phyloP scores from a whole-genome alignment of 2,888 invertebrate species.

The Homarus gammarus region DNA sequence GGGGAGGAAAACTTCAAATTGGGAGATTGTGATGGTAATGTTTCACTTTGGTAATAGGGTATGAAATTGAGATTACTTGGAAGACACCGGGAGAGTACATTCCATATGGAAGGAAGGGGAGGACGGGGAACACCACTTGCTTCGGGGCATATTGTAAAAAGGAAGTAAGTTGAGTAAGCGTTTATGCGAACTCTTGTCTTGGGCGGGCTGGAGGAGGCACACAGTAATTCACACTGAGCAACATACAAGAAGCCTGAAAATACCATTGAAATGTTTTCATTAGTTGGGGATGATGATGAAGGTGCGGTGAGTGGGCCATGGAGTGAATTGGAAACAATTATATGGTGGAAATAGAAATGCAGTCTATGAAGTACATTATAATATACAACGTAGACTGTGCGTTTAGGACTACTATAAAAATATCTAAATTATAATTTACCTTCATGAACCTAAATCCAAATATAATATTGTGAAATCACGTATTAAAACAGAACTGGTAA shows the following conservation, averaged over 20 bases:
- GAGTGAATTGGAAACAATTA: neutral
- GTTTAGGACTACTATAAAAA: neutral
- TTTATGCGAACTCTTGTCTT: neutral
- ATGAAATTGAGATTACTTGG: neutral
- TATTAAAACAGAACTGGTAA: too few relatives aligned
- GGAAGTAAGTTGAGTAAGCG: neutral
- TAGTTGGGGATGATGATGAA: constrained; percentile 26
- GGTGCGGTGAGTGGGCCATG: neutral
- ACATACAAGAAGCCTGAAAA: constrained; percentile 36
- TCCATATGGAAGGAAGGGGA: neutral
- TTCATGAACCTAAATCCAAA: too few relatives aligned
- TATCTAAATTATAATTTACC: too few relatives aligned
- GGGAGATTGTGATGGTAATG: neutral
- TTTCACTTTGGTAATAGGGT: neutral
- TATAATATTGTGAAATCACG: too few relatives aligned
- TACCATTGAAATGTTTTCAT: constrained; percentile 20
- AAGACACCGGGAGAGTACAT: neutral
- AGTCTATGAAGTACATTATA: neutral
- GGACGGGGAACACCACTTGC: neutral
- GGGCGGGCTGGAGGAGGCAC: constrained; percentile 6
- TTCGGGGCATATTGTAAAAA: neutral
- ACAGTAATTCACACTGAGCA: neutral
- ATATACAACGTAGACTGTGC: neutral
- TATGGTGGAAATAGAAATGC: too few relatives aligned
- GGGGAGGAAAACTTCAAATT: neutral